These are phyloP conservation scores for Parauchenoglanis ngamensis DNA, from an alignment of 2,797 vertebrate genomes.

Conservation along the genomic window DNA sequence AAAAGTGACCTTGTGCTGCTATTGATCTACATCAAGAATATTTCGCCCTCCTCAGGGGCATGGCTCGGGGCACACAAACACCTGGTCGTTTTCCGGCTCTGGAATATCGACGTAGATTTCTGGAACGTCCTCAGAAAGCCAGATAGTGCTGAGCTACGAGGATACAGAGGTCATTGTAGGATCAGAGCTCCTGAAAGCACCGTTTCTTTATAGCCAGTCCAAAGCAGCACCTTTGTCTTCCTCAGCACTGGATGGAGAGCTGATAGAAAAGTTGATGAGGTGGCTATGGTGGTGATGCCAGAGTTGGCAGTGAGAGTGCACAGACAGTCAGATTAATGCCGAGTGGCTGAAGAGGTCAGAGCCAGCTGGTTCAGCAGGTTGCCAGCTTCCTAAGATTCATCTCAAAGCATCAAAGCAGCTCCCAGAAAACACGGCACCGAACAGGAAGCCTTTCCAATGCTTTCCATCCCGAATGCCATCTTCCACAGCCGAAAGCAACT, in stretches of 20 bases:
- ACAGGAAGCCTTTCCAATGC: background rate
- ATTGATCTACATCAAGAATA: slow-evolving; percentile 85
- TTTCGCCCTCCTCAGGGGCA: slow-evolving; percentile 73
- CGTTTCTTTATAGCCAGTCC: slow-evolving; percentile 19
- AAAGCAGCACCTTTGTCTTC: slow-evolving; percentile 27
- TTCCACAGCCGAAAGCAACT: background rate
- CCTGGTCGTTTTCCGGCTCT: slow-evolving; percentile 12
- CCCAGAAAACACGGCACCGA: background rate
- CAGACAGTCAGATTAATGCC: slow-evolving; percentile 13
- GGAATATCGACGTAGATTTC: slow-evolving; percentile 48
- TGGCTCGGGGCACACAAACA: slow-evolving; percentile 38
- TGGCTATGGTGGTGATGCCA: slow-evolving; percentile 2
- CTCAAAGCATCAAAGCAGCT: slow-evolving; percentile 34
- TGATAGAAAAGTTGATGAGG: slow-evolving; percentile 48
- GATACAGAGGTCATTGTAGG: slow-evolving; percentile 44
- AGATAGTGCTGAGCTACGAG: slow-evolving; percentile 52
- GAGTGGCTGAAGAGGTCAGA: slow-evolving; percentile 7
- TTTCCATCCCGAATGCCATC: background rate
- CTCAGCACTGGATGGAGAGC: slow-evolving; percentile 19
- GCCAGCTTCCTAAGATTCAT: slow-evolving; percentile 22
- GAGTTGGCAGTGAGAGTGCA: background rate
- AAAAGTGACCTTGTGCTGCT: slow-evolving; percentile 82
- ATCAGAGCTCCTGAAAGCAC: slow-evolving; percentile 32
- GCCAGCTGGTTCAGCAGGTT: slow-evolving; percentile 39
- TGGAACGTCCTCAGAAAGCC: slow-evolving; percentile 66